Evolutionary conservation across 2,797 vertebrate genomes (phyloP).

Genomic region (Anniella stebbinsi): DNA sequence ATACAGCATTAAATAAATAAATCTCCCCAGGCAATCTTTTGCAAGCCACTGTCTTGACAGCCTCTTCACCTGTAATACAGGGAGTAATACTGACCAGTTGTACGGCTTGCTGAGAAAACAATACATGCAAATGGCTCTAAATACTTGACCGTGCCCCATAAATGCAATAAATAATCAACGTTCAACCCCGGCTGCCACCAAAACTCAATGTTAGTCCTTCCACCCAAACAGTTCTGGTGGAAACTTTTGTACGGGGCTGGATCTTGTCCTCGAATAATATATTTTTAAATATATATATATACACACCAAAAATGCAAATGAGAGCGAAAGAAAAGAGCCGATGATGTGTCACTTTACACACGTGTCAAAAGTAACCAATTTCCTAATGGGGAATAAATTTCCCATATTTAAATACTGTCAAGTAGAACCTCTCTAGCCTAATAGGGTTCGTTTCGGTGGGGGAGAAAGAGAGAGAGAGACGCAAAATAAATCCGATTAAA

Average conservation of each 20-base stretch:
- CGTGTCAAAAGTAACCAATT: conserved; percentile 67
- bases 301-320: neutral
- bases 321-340: conserved; percentile 31
- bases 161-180: neutral
- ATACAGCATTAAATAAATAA: too few relatives aligned
- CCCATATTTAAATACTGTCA: conserved; percentile 76
- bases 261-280: neutral
- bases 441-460: conserved; percentile 72
- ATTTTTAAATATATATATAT: conserved; percentile 40
- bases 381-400: conserved; percentile 70
- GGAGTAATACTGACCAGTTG: neutral
- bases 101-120: too few relatives aligned
- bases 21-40: neutral
- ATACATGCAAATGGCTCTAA: neutral
- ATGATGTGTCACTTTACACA: conserved; percentile 64
- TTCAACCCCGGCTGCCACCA: conserved; percentile 50
- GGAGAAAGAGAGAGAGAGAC: conserved; percentile 13
- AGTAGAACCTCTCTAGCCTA: conserved; percentile 63
- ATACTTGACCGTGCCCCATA: neutral
- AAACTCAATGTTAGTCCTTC: conserved; percentile 12
- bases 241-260: conserved; percentile 38
- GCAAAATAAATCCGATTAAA: conserved; percentile 77
- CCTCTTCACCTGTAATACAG: neutral
- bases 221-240: neutral
- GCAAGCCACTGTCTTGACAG: too few relatives aligned